Conservation (phyloP, 2,113 vertebrate genomes). For the Origma solitaria region DNA sequence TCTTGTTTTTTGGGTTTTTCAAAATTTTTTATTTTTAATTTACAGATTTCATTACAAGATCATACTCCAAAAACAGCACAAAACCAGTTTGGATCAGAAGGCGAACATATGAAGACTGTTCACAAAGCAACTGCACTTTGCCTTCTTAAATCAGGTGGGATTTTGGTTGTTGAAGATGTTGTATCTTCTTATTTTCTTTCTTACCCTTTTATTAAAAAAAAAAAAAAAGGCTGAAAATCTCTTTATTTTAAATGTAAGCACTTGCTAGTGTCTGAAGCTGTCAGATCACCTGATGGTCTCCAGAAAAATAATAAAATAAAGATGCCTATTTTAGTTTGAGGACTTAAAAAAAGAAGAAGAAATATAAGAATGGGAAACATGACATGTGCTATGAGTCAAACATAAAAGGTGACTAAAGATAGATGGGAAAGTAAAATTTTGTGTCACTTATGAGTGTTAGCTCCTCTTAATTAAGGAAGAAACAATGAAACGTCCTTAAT, state of each 20-base stretch:
- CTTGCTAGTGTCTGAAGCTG: background rate
- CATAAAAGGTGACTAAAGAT: background rate
- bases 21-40: background rate
- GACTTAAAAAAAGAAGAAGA: background rate
- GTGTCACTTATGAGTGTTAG: background rate
- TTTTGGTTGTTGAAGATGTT: background rate
- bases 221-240: background rate
- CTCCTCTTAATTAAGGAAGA: background rate
- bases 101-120: background rate
- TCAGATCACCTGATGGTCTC: background rate
- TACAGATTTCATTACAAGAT: background rate
- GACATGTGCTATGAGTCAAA: background rate
- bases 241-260: background rate
- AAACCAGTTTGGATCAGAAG: background rate
- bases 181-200: background rate
- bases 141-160: background rate
- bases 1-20: too few species aligned
- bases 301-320: background rate
- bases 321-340: background rate
- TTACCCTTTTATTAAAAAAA: background rate
- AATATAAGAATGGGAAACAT: background rate
- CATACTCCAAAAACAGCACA: background rate
- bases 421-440: background rate
- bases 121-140: background rate
- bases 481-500: background rate